phyloP scores from a whole-genome alignment of 2,888 invertebrate genomes.

The Slavum lentiscoides region DNA sequence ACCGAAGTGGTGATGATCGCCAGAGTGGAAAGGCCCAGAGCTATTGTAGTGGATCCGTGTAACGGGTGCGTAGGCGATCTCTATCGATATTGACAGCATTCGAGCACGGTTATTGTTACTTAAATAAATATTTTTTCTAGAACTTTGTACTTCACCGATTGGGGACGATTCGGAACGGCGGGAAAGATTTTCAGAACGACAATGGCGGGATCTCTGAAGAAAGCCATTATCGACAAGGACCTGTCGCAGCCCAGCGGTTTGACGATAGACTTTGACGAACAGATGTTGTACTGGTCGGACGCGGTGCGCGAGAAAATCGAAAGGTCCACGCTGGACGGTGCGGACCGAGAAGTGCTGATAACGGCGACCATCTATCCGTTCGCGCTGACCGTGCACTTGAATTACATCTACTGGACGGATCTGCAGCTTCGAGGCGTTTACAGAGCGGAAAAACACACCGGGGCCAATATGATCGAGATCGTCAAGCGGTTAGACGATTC shows the following conservation, averaged over 20 bases:
- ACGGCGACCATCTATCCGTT: slow-evolving; percentile 94
- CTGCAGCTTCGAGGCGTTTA: slow-evolving; percentile 91
- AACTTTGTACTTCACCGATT: slow-evolving; percentile 92
- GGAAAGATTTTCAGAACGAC: slow-evolving; percentile 94
- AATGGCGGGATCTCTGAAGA: slow-evolving; percentile 92
- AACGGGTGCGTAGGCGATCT: slow-evolving; percentile 69
- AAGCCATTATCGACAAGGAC: slow-evolving; percentile 85
- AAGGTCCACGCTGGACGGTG: slow-evolving; percentile 84
- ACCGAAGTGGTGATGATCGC: slow-evolving; percentile 88
- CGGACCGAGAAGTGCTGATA: slow-evolving; percentile 78
- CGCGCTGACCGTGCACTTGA: slow-evolving; percentile 85
- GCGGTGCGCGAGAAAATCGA: slow-evolving; percentile 95
- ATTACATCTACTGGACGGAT: slow-evolving; percentile 96
- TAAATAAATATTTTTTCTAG: slow-evolving; percentile 56
- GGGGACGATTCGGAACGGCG: slow-evolving; percentile 89
- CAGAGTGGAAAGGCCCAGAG: slow-evolving; percentile 87
- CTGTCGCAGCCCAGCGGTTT: slow-evolving; percentile 93
- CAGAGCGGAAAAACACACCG: slow-evolving; percentile 95
- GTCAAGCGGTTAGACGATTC: slow-evolving; percentile 90
- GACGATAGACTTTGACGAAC: slow-evolving; percentile 92
- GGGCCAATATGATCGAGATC: slow-evolving; percentile 91
- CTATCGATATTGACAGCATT: too few relatives aligned
- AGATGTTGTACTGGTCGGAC: slow-evolving; percentile 95
- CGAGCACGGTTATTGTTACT: too few relatives aligned
- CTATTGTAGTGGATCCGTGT: slow-evolving; percentile 96